Conservation (phyloP, 2,113 vertebrate genomes). For the Corythaixoides concolor region DNA sequence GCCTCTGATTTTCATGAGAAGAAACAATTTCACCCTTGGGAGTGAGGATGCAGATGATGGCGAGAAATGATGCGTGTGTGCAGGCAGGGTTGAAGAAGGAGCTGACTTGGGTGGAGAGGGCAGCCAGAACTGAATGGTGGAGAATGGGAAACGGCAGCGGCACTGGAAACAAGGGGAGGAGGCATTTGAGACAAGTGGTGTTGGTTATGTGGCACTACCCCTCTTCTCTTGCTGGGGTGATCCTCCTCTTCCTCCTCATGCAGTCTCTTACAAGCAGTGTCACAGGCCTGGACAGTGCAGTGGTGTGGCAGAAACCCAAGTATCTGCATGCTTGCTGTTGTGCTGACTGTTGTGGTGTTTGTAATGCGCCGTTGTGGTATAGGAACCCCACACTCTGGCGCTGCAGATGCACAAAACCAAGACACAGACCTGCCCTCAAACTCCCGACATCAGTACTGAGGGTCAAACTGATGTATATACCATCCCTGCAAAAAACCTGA, state of each 20-base stretch:
- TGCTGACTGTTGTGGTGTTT: not conserved
- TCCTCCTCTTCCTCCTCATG: not conserved
- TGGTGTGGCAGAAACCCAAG: not conserved
- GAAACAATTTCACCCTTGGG: not conserved
- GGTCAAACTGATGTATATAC: not conserved
- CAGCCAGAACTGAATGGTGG: not conserved
- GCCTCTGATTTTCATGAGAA: not conserved
- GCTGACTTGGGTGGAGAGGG: not conserved
- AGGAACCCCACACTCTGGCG: not conserved
- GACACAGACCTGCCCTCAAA: not conserved
- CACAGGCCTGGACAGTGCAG: not conserved
- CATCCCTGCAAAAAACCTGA: not conserved
- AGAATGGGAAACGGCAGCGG: not conserved
- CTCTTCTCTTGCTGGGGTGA: not conserved
- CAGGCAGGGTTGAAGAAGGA: not conserved
- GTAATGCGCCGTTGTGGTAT: accelerated
- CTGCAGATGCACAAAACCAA: not conserved
- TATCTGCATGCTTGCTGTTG: not conserved
- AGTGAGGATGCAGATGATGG: accelerated
- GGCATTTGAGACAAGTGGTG: not conserved
- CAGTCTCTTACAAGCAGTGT: not conserved
- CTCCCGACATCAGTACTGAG: not conserved
- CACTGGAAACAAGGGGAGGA: not conserved
- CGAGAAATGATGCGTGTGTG: not conserved
- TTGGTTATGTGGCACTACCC: not conserved